Percentiles rank a stretch among this genome's conserved stretches.
Evolutionary conservation across 2,888 invertebrate genomes (phyloP).

Genomic region (Oeneis ivallda): DNA sequence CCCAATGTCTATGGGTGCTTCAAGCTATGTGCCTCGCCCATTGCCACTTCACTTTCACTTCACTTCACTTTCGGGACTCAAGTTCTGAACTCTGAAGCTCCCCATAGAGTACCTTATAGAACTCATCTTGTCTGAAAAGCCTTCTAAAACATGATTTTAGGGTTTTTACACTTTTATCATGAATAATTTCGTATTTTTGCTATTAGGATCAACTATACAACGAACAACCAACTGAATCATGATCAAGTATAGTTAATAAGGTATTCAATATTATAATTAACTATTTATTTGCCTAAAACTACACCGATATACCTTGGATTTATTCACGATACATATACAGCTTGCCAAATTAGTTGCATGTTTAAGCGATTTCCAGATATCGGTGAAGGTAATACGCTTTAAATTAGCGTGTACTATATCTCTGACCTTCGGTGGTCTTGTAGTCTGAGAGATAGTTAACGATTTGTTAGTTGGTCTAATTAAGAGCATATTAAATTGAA

Average conservation of each 20-base stretch:
- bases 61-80: too few species aligned
- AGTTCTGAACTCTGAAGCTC: too few species aligned
- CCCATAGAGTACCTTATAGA: too few species aligned
- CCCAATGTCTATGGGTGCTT: too few species aligned
- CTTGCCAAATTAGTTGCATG: neutral
- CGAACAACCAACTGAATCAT: neutral
- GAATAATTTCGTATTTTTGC: too few species aligned
- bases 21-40: too few species aligned
- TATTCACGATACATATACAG: neutral
- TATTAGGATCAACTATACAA: neutral
- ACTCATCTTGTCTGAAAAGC: too few species aligned
- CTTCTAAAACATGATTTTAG: neutral
- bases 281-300: constrained; percentile 1
- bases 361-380: constrained; percentile 1
- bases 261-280: constrained; percentile 9
- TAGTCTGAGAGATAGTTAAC: neutral
- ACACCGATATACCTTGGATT: neutral
- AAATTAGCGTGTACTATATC: neutral
- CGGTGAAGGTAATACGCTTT: neutral
- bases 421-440: constrained; percentile 4
- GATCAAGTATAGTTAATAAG: neutral
- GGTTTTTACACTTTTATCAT: too few species aligned
- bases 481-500: too few species aligned
- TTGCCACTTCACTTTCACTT: too few species aligned
- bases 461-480: neutral